phyloP scores from a whole-genome alignment of 35 echinoderm and acorn worm species.

The Patiria miniata region DNA sequence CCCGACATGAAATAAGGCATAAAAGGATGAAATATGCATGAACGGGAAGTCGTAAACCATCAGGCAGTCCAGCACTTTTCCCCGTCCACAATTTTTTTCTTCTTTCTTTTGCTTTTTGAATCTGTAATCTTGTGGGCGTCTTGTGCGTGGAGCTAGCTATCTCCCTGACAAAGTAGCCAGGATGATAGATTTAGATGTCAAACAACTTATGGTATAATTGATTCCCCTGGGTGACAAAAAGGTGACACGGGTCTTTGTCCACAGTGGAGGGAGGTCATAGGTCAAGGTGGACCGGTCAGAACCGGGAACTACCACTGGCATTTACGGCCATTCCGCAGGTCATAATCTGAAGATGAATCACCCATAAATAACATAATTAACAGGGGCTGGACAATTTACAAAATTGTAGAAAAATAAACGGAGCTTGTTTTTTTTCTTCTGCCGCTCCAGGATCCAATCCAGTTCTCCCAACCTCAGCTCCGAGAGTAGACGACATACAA shows the following conservation, averaged over 20 bases:
- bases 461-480: neutral
- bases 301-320: neutral
- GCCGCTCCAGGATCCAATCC: neutral
- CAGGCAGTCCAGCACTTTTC: neutral
- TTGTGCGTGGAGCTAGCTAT: neutral
- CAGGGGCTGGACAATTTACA: slow-evolving; percentile 21
- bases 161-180: neutral
- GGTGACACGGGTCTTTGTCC: slow-evolving; percentile 6
- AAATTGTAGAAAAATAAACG: slow-evolving; percentile 24
- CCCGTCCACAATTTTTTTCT: too few relatives aligned
- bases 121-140: neutral
- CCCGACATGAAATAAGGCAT: neutral
- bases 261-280: neutral
- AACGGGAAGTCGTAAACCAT: slow-evolving; percentile 13
- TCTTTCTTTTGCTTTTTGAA: neutral
- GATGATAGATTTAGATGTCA: slow-evolving; percentile 17
- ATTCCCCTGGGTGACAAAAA: slow-evolving; percentile 1
- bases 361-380: slow-evolving; percentile 19
- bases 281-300: slow-evolving; percentile 11
- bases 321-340: slow-evolving; percentile 7
- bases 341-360: slow-evolving; percentile 14
- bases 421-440: slow-evolving; percentile 4
- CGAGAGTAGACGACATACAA: too few relatives aligned
- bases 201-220: slow-evolving; percentile 9
- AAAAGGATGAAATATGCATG: slow-evolving; percentile 16